These are phyloP conservation scores for Alaudala cheleensis DNA, from an alignment of 2,113 vertebrate species.

Conservation along the genomic window DNA sequence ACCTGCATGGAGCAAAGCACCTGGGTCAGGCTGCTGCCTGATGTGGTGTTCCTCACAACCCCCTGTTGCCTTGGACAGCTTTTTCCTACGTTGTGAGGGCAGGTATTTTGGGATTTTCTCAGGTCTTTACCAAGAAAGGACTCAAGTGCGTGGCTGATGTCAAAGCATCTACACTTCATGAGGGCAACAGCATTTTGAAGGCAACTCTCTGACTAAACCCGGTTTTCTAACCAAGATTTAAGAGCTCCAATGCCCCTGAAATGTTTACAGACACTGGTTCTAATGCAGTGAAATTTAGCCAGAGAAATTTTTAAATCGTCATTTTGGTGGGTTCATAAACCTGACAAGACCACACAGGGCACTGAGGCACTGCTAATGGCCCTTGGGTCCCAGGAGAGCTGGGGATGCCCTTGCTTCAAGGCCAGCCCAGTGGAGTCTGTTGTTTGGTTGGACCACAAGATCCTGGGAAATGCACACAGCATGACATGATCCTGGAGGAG, in stretches of 20 bases:
- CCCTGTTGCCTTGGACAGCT: not conserved
- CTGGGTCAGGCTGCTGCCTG: not conserved
- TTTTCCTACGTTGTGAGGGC: not conserved
- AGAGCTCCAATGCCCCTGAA: not conserved
- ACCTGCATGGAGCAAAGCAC: slow-evolving; percentile 69
- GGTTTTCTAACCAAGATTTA: not conserved
- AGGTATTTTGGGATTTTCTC: not conserved
- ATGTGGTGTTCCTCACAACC: not conserved
- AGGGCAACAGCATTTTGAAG: not conserved
- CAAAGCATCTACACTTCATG: not conserved
- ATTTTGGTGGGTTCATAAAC: not conserved
- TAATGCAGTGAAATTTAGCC: not conserved
- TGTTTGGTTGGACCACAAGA: not conserved
- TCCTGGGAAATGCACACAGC: not conserved
- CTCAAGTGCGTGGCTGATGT: not conserved
- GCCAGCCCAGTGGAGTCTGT: not conserved
- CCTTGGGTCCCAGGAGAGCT: not conserved
- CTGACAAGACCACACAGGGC: not conserved
- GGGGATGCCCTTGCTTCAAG: not conserved
- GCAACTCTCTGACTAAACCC: not conserved
- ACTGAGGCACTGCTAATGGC: not conserved
- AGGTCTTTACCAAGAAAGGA: rapidly evolving
- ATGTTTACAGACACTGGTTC: not conserved
- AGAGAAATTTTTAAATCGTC: not conserved
- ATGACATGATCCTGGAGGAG: not conserved